phyloP scores from a whole-genome alignment of 37 sponge, comb jelly and placozoan species.

The Sycon ciliatum region DNA sequence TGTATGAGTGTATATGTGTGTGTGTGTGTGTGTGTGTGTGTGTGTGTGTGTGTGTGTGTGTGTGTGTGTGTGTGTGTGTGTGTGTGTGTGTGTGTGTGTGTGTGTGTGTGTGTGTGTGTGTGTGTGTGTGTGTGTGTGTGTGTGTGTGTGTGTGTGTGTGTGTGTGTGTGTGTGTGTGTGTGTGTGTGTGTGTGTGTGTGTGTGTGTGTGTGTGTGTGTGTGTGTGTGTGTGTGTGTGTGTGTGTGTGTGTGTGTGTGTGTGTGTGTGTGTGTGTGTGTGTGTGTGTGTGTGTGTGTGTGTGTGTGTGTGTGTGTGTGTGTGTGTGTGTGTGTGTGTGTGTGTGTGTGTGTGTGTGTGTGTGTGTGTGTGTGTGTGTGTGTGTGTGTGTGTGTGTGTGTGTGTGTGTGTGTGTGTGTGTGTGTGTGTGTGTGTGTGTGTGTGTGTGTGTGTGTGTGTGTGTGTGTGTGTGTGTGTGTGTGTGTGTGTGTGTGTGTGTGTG shows the following conservation, averaged over 20 bases:
- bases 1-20: no score
- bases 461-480: conserved; percentile 5
- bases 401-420: conserved; percentile 5
- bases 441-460: background rate
- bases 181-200: background rate
- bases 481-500: conserved; percentile 5
- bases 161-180: no score
- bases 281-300: conserved; percentile 5
- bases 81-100: no score
- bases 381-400: conserved; percentile 1
- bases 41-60: no score
- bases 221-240: conserved; percentile 26
- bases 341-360: conserved; percentile 1
- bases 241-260: conserved; percentile 24
- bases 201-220: conserved; percentile 25
- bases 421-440: conserved; percentile 5
- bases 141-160: no score
- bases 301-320: conserved; percentile 5
- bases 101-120: no score
- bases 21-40: no score
- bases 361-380: conserved; percentile 1
- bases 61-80: no score
- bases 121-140: no score
- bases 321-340: conserved; percentile 5
- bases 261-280: background rate